Percentiles rank a stretch among this genome's conserved stretches.
Evolutionary conservation across 2,888 invertebrate genomes (phyloP).

Genomic region (Tenthredo livida): DNA sequence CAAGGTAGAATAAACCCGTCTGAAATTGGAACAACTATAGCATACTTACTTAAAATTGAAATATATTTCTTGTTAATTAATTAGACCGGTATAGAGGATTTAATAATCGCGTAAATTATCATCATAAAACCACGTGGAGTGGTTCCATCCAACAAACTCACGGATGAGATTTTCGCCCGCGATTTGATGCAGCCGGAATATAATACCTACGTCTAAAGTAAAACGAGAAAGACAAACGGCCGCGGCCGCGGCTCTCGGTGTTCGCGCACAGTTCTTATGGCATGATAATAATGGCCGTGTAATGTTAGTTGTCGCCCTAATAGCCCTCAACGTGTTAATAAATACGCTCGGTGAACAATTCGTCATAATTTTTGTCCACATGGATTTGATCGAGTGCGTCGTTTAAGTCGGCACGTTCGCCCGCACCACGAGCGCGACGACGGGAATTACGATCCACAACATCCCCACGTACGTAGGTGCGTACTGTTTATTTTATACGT

Average conservation of each 20-base stretch:
- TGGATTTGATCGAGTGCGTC: conserved; percentile 46
- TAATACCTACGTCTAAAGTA: background rate
- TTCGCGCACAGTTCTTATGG: conserved; percentile 18
- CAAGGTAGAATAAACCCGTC: conserved; percentile 14
- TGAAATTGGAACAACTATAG: background rate
- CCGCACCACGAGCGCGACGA: conserved; percentile 10
- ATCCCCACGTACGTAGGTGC: background rate
- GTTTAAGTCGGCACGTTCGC: conserved; percentile 46
- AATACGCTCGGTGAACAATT: conserved; percentile 70
- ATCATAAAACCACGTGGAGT: background rate
- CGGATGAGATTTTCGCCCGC: background rate
- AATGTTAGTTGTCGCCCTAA: conserved; percentile 70
- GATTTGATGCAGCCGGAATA: background rate
- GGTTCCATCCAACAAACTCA: background rate
- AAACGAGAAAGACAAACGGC: conserved; percentile 19
- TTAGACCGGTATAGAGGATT: background rate
- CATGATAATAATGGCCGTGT: conserved; percentile 44
- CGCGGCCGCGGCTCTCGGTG: background rate
- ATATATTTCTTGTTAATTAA: conserved; percentile 21
- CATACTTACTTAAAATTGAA: background rate
- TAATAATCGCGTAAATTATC: background rate
- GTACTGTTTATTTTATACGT: background rate
- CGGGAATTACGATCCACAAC: conserved; percentile 47
- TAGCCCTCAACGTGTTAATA: conserved; percentile 70
- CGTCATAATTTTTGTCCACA: conserved; percentile 66